These are phyloP conservation scores for Valencia hispanica DNA, from an alignment of 2,797 vertebrate species.

Conservation along the genomic window DNA sequence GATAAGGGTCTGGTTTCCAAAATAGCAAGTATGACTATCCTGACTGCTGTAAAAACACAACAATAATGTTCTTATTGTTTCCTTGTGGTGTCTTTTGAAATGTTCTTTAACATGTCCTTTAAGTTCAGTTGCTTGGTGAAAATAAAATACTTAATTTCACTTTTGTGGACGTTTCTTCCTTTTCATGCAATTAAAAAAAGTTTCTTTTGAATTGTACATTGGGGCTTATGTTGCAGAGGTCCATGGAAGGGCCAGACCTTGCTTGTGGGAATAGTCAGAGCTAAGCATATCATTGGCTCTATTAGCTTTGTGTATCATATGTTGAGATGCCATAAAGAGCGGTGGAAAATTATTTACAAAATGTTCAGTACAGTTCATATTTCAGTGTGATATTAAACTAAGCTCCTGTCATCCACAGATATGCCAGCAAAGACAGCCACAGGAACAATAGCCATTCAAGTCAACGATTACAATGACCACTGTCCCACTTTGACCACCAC, in stretches of 20 bases:
- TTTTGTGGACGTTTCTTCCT: neutral
- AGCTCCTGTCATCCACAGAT: constrained; percentile 72
- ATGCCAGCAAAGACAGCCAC: constrained; percentile 86
- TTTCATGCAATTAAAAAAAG: neutral
- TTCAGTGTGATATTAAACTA: neutral
- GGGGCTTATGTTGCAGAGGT: neutral
- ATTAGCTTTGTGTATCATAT: neutral
- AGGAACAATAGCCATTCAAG: constrained; percentile 87
- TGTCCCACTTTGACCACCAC: constrained; percentile 84
- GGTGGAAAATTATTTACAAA: neutral
- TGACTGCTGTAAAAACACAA: too few relatives aligned
- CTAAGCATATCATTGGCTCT: neutral
- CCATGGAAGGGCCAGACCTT: neutral
- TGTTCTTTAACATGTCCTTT: neutral
- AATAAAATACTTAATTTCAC: neutral
- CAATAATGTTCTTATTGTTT: neutral
- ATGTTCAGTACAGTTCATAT: neutral
- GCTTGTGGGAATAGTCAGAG: neutral
- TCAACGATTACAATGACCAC: constrained; percentile 89
- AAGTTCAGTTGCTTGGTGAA: neutral
- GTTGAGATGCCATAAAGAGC: neutral
- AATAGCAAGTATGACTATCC: neutral
- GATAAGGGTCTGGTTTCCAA: neutral
- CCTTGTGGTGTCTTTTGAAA: neutral
- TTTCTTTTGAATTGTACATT: neutral